These are phyloP conservation scores for Lapara coniferarum DNA, from an alignment of 2,888 invertebrate species.

Conservation along the genomic window DNA sequence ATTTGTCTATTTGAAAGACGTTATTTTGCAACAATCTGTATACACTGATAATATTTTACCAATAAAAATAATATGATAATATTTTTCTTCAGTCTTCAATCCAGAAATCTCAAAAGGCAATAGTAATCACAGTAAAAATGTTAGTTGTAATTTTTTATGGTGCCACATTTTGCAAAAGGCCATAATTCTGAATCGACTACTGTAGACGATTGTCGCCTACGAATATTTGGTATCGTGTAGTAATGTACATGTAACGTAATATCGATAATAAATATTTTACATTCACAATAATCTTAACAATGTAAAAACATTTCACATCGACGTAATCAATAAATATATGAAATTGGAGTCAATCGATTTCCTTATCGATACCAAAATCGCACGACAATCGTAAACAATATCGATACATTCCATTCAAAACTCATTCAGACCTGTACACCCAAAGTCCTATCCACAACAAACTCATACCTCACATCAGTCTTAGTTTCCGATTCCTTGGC, in stretches of 20 bases:
- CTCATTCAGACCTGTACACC: slow-evolving; percentile 90
- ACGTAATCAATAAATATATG: too few relatives aligned
- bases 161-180: slow-evolving; percentile 62
- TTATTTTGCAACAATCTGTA: slow-evolving; percentile 22
- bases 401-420: slow-evolving; percentile 34
- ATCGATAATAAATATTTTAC: neutral
- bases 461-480: slow-evolving; percentile 87
- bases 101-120: slow-evolving; percentile 81
- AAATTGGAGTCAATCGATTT: neutral
- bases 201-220: neutral
- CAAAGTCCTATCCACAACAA: slow-evolving; percentile 91
- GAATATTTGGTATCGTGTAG: neutral
- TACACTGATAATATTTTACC: slow-evolving; percentile 38
- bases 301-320: neutral
- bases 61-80: slow-evolving; percentile 52
- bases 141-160: slow-evolving; percentile 60
- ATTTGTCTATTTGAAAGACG: too few relatives aligned
- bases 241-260: too few relatives aligned
- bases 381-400: slow-evolving; percentile 1
- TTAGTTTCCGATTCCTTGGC: slow-evolving; percentile 65
- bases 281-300: neutral
- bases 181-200: slow-evolving; percentile 38
- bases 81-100: slow-evolving; percentile 76
- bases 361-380: slow-evolving; percentile 1
- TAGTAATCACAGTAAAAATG: slow-evolving; percentile 72